Base-by-base conservation (phyloP, 1,140 invertebrate genomes). In the Ostrea denselamellosa region DNA sequence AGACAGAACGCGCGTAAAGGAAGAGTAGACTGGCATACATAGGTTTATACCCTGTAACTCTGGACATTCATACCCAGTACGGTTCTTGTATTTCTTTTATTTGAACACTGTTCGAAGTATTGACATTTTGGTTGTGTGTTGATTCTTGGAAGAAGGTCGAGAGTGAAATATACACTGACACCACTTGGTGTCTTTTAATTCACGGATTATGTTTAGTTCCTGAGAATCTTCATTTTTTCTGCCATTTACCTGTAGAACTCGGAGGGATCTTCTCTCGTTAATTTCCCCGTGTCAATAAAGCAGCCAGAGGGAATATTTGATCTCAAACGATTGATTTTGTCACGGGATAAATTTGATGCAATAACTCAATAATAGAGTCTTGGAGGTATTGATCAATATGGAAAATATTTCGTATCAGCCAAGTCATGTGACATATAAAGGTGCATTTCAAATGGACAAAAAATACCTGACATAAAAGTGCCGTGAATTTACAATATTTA, bases 241-340 rank as follows among this genome's bases (percentile, higher is more conserved):
- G 10, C 10, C 68, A 12, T 77, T 77, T 77, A 77, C 68, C 68
- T 77, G 68, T 77, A 77, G 25, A 62, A 14, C 68, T 34, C 12
- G 34, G 25, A 34, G 68, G 68, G 68, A 25, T 14, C 28, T 22
- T 77, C 68, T 25, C 22, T 77, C 68, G 68, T 77, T 77, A 77
- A 77, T 77, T 28, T 77, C 68, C 17, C 22, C 68, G 5, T 77
- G 68, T 77, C 68, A 77, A 77, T 77, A 77, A 77, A 77, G 9
- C 68, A 34, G 68, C 68, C 22, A 8, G 22, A 17, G 25, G 22
- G 68, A 77, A 34, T 34, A 77, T 77, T 77, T 77, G 68, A 77
- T 28, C 68, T 77, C 68, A 77, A 77, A 77, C 68, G 28, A 77
- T 77, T 77, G 68, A 77, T 77, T 77, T 77, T 77, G 68, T 77